Conservation (phyloP, 2,888 invertebrate species). For the Lithophane ornitopus region DNA sequence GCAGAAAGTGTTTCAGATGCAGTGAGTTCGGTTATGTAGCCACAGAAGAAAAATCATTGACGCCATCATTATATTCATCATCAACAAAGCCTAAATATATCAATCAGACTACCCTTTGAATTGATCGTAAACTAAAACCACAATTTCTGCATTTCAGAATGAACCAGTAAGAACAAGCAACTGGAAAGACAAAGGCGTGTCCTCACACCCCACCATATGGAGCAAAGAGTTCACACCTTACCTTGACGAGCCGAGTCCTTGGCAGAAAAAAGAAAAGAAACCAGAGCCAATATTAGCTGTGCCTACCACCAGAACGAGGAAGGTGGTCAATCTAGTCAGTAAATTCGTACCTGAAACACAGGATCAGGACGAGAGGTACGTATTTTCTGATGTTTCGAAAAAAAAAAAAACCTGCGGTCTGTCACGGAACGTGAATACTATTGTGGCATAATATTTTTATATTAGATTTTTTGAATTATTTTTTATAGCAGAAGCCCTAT, state of each 20-base stretch:
- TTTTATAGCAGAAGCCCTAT: too few species aligned
- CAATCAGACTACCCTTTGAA: background rate
- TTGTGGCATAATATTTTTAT: background rate
- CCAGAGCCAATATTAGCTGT: slow-evolving; percentile 75
- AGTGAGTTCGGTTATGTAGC: too few species aligned
- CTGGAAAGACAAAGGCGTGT: slow-evolving; percentile 82
- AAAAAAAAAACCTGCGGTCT: too few species aligned
- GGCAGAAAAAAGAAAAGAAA: slow-evolving; percentile 80
- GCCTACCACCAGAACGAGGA: slow-evolving; percentile 73
- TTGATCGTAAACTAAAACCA: too few species aligned
- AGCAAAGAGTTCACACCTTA: slow-evolving; percentile 74
- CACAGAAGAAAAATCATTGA: too few species aligned
- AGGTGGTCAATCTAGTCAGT: slow-evolving; percentile 81
- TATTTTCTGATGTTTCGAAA: background rate
- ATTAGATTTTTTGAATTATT: too few species aligned
- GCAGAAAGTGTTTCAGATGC: too few species aligned
- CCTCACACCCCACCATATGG: slow-evolving; percentile 88
- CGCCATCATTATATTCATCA: too few species aligned
- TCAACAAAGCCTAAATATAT: too few species aligned
- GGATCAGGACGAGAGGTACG: slow-evolving; percentile 83
- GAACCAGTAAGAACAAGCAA: slow-evolving; percentile 77
- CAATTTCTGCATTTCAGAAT: slow-evolving; percentile 70
- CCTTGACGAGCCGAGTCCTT: slow-evolving; percentile 74
- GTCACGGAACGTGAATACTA: background rate
- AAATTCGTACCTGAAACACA: slow-evolving; percentile 85